phyloP scores from a whole-genome alignment of 2,113 vertebrate genomes.

The Tachycineta bicolor region DNA sequence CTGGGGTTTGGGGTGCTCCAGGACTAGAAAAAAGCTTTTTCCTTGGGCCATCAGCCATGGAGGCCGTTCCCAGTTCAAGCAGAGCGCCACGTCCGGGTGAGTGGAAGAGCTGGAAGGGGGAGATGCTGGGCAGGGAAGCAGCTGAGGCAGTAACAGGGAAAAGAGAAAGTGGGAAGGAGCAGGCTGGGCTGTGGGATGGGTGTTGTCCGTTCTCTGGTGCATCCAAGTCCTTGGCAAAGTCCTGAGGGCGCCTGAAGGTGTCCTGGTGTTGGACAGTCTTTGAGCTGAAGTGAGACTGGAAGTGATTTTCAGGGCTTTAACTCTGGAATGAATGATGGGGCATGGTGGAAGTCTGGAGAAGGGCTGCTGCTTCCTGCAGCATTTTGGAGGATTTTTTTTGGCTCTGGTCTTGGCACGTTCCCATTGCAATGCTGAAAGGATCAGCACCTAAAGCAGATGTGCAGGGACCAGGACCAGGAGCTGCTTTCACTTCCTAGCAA shows the following conservation, averaged over 20 bases:
- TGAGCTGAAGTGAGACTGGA: background rate
- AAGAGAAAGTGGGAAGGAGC: background rate
- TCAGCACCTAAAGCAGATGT: background rate
- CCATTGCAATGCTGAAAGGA: background rate
- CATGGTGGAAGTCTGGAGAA: rapidly evolving
- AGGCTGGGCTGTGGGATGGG: background rate
- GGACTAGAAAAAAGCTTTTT: background rate
- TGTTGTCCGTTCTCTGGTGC: rapidly evolving
- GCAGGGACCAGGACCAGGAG: background rate
- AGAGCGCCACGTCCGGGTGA: background rate
- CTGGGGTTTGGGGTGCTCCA: background rate
- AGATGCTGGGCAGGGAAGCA: background rate
- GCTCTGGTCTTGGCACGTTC: rapidly evolving
- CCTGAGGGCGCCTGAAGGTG: background rate
- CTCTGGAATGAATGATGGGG: background rate
- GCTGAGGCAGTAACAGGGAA: background rate
- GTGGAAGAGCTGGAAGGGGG: background rate
- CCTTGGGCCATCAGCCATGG: background rate
- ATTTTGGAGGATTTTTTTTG: background rate
- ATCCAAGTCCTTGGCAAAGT: background rate
- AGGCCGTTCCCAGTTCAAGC: background rate
- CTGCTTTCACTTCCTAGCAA: background rate
- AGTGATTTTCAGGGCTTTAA: background rate
- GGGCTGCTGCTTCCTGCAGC: background rate
- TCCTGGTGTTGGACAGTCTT: background rate